These are phyloP conservation scores for Apostichopus californicus DNA, from an alignment of 35 echinoderm and acorn worm species.

Conservation along the genomic window DNA sequence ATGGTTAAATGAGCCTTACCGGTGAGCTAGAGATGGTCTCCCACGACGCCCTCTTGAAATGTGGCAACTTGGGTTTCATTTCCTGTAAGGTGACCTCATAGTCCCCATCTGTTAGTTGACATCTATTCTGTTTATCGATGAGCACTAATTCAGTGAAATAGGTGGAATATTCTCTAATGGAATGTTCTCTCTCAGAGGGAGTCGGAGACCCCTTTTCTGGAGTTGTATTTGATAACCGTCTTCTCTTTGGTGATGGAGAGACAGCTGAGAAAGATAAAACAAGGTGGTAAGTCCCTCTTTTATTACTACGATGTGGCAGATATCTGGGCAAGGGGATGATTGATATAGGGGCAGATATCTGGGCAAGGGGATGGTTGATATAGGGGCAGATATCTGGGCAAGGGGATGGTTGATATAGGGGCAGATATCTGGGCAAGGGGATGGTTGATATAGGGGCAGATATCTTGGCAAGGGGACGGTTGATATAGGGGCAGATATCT, in stretches of 20 bases:
- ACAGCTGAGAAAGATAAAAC: constrained; percentile 33
- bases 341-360: no score
- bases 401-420: no score
- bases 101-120: constrained; percentile 85
- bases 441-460: no score
- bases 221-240: constrained; percentile 25
- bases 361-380: no score
- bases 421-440: no score
- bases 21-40: constrained; percentile 69
- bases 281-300: background rate
- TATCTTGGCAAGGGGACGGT: no score
- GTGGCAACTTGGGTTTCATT: constrained; percentile 64
- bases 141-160: constrained; percentile 86
- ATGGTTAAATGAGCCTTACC: constrained; percentile 21
- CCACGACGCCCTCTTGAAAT: constrained; percentile 85
- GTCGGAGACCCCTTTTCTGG: background rate
- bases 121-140: constrained; percentile 80
- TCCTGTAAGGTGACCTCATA: constrained; percentile 95
- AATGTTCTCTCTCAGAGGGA: background rate
- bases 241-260: constrained; percentile 49
- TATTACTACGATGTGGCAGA: no score
- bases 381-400: no score
- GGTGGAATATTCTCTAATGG: constrained; percentile 36
- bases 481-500: no score
- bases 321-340: no score